Base-by-base conservation (phyloP, 2,888 invertebrate genomes). In the Hypsopygia costalis region DNA sequence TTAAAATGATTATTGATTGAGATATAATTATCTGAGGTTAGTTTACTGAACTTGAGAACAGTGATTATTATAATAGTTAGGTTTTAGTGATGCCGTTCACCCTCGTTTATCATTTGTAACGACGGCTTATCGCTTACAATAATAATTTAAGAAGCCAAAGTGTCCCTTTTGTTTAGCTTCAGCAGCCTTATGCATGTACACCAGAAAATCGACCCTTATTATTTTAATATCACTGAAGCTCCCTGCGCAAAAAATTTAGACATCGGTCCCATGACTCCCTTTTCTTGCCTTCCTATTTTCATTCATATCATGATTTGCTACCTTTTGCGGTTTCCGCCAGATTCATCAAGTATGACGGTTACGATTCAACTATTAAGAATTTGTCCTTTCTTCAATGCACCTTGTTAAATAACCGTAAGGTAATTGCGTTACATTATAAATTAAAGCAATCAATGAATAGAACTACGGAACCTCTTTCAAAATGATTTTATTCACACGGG, bases 241-340 rank as follows among this genome's bases (percentile, higher is more conserved):
- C 48, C 50, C 45, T 45, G 33, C 28, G 50, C 49, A 44, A 50
- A 56, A 36, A 49, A 52, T 49, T 52, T 46, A 47, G 43, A 51
- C 38, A 39, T 45, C 39, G 33, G 49, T 59, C 58, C 54, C 58
- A 54, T 46, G 53, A 63, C 62, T 46, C 49, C 52, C 52, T 58
- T 57, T 55, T 59, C 54, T 57, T 47, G 58, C 48, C 54, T 72
- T 73, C 61, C 66, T 73, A 62, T 66, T 71, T 68, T 70, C 55
- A 73, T 73, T 76, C 75, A 72, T 71, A 68, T 75, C 61, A 61
- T 62, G 71, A 75, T 79, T 81, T 68, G 78, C 81, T 65, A 77
- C 69, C 82, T 87, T 83, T 86, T 87, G 87, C 86, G 87, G 87
- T 87, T 88, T 87, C 87, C 85, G 85, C 60, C 71, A 69, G 71